Evolutionary conservation across 2,888 invertebrate species (phyloP), one percentile per base, ranked within the genome.

Genomic region (Parasteatoda lunata): DNA sequence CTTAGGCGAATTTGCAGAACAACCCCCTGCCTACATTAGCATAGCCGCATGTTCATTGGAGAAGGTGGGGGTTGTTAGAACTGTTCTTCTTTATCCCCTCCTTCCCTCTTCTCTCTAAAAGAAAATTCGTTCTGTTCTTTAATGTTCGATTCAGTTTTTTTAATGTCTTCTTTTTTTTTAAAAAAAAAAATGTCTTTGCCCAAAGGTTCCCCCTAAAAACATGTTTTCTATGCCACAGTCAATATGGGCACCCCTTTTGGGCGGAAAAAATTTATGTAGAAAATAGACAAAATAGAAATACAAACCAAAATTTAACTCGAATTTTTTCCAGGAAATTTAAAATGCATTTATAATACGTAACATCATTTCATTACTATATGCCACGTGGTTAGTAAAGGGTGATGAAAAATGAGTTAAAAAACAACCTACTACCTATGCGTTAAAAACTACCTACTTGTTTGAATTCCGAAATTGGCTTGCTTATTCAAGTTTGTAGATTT

Each of bases 41-140:
- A 85, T 85, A 85, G 84, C 75, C 79, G 79, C 84, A 79, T 85
- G 84, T 76, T 85, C 84, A 85, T 85, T 85, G 84, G 84, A 51
- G 84, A 75, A 49, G 70, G 73, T 52, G 78, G 78, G 84, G 71
- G 30, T 30, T 51, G 66, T 64, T 59, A 59, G 59, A n/a, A 4
- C 59, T 59, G 30, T 30, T 30, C 30, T 30, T 30, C 30, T 30
- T 30, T 30, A 30, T 30, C n/a, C 59, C 11, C 9, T 59, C 59
- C 59, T n/a, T n/a, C n/a, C 66, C 84, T 78, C 72, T 84, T 11
- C 72, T 6, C n/a, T 59, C 59, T n/a, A 9, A 45, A 79, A 85
- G 75, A 75, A 79, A 76, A 76, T 85, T 79, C 75, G 79, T 78
- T 79, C 79, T 69, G 59, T 54, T 52, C 79, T 79, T 79, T 85